Percentiles rank a stretch among this genome's conserved stretches.
Evolutionary conservation across 2,797 vertebrate genomes (phyloP).

Genomic region (Brachyalestes nurse): DNA sequence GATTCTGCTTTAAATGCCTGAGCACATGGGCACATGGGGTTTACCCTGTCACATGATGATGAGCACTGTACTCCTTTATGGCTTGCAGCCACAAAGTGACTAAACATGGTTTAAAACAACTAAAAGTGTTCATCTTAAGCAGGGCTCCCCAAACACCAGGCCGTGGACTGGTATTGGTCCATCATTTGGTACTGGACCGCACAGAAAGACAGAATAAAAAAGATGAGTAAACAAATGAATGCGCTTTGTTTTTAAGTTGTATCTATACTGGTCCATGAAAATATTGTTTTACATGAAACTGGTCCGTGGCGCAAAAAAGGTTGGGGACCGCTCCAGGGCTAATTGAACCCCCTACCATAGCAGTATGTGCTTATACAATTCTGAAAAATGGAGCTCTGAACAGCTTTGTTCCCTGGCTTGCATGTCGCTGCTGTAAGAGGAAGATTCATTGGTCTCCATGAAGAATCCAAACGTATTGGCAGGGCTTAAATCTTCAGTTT

Average conservation of each 20-base stretch:
- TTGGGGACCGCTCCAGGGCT: no score
- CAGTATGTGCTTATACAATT: neutral
- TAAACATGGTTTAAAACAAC: neutral
- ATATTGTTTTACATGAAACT: no score
- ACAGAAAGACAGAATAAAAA: no score
- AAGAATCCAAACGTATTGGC: constrained; percentile 16
- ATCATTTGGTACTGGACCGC: no score
- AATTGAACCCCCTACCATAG: neutral
- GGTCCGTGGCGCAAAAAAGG: no score
- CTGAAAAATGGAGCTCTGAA: neutral
- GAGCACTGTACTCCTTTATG: constrained; percentile 15
- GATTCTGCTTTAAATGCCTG: neutral
- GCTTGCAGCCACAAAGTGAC: neutral
- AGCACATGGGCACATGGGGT: neutral
- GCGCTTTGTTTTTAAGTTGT: no score
- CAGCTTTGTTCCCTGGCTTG: constrained; percentile 5
- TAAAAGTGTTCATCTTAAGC: no score
- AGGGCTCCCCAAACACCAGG: no score
- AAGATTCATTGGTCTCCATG: constrained; percentile 23
- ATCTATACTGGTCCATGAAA: no score
- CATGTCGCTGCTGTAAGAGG: constrained; percentile 8
- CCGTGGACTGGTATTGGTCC: no score
- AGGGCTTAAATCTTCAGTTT: constrained; percentile 11
- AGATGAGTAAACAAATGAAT: no score
- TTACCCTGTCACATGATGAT: constrained; percentile 13